Evolutionary conservation across 2,797 vertebrate species (phyloP).

Genomic region (Etheostoma perlongum): DNA sequence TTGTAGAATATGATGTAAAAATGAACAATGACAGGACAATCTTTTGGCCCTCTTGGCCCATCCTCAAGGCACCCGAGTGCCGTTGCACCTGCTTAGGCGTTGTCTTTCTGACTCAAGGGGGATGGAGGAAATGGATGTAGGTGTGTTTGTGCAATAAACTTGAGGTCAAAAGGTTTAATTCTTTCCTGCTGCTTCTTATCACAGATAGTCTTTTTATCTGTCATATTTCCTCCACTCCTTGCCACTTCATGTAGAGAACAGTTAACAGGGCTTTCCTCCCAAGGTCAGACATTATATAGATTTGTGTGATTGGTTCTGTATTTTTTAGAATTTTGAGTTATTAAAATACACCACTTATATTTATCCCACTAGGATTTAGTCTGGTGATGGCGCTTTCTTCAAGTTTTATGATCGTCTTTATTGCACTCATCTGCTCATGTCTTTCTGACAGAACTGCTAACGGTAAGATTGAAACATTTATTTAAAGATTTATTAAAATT

Average conservation of each 20-base stretch:
- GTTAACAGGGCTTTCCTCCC: not conserved
- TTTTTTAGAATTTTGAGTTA: not conserved
- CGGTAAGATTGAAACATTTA: not conserved
- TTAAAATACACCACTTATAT: not conserved
- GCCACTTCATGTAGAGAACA: not conserved
- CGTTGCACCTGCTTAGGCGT: not conserved
- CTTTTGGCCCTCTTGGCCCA: not conserved
- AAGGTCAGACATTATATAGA: not conserved
- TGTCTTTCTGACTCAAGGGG: not conserved
- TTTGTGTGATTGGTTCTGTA: not conserved
- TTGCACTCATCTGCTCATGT: not conserved
- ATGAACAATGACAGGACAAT: not conserved
- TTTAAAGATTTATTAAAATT: not conserved
- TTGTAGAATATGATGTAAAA: no score
- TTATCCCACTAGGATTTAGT: not conserved
- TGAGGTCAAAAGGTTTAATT: not conserved
- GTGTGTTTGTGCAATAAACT: not conserved
- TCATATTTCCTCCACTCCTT: not conserved
- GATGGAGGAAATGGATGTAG: not conserved
- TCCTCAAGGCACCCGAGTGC: not conserved
- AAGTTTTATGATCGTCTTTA: slow-evolving; percentile 13
- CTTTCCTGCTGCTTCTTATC: not conserved
- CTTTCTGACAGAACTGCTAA: not conserved
- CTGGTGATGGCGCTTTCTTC: slow-evolving; percentile 5
- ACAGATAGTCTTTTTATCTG: no score